Conservation (phyloP, 2,797 vertebrate genomes). For the Intellagama lesueurii region DNA sequence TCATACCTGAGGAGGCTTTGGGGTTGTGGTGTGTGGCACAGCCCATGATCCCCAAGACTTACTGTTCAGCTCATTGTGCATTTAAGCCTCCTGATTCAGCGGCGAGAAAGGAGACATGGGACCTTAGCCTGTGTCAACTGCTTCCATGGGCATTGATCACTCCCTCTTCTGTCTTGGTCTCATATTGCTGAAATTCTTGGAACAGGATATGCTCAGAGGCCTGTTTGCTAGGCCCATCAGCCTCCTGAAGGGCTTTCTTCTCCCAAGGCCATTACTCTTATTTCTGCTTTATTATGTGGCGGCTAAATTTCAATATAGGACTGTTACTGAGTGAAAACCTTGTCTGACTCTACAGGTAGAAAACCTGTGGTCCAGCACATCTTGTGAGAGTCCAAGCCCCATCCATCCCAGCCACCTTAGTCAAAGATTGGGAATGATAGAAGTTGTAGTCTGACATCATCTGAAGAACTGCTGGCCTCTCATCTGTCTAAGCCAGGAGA, state of each 20-base stretch:
- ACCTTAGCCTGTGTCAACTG: not conserved
- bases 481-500: no score
- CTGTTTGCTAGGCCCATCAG: not conserved
- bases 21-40: not conserved
- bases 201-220: not conserved
- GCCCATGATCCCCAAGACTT: not conserved
- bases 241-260: not conserved
- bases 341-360: not conserved
- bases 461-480: not conserved
- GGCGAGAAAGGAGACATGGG: not conserved
- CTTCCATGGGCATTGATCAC: not conserved
- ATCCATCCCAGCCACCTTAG: not conserved
- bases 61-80: not conserved
- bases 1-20: not conserved
- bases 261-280: not conserved
- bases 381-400: not conserved
- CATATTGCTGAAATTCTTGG: not conserved
- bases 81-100: not conserved
- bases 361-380: not conserved
- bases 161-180: not conserved
- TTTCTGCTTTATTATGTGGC: no score
- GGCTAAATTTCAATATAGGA: not conserved
- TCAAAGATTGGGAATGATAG: not conserved
- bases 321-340: not conserved
- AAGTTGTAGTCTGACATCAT: not conserved